Conservation (phyloP, 2,797 vertebrate species). For the Rhabdomys pumilio region DNA sequence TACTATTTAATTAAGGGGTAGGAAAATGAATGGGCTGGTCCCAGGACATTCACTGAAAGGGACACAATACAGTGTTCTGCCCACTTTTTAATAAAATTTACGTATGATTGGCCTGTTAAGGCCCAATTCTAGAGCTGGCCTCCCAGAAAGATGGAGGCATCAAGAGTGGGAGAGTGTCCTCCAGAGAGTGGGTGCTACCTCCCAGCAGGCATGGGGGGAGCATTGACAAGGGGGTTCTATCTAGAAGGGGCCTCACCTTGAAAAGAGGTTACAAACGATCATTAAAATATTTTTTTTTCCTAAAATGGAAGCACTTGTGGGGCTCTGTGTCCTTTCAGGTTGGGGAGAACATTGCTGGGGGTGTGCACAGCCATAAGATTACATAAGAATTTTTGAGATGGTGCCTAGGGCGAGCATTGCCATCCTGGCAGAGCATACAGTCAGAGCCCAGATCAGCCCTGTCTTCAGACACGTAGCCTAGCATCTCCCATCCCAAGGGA, state of each 20-base stretch:
- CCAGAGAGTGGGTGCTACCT: slow-evolving; percentile 62
- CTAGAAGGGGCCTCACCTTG: slow-evolving; percentile 58
- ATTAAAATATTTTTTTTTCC: slow-evolving; percentile 85
- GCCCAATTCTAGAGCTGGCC: slow-evolving; percentile 48
- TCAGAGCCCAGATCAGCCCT: background rate
- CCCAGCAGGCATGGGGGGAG: slow-evolving; percentile 83
- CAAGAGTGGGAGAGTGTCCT: background rate
- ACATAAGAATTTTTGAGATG: background rate
- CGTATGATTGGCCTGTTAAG: background rate
- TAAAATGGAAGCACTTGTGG: slow-evolving; percentile 74
- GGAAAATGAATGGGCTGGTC: slow-evolving; percentile 80
- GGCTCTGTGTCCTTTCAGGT: slow-evolving; percentile 34
- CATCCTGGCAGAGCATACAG: background rate
- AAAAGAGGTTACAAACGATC: slow-evolving; percentile 70
- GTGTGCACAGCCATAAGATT: background rate
- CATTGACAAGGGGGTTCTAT: slow-evolving; percentile 44
- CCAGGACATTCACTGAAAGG: slow-evolving; percentile 61
- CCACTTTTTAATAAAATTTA: slow-evolving; percentile 75
- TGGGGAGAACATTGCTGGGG: background rate
- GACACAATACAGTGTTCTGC: slow-evolving; percentile 54
- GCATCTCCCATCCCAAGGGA: background rate
- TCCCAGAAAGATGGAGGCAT: slow-evolving; percentile 48
- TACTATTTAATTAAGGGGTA: slow-evolving; percentile 84
- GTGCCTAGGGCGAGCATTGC: background rate
- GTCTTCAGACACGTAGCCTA: background rate